Percentiles rank a stretch among this genome's conserved stretches.
phyloP scores from a whole-genome alignment of 2,888 invertebrate genomes.

The Sipha maydis region DNA sequence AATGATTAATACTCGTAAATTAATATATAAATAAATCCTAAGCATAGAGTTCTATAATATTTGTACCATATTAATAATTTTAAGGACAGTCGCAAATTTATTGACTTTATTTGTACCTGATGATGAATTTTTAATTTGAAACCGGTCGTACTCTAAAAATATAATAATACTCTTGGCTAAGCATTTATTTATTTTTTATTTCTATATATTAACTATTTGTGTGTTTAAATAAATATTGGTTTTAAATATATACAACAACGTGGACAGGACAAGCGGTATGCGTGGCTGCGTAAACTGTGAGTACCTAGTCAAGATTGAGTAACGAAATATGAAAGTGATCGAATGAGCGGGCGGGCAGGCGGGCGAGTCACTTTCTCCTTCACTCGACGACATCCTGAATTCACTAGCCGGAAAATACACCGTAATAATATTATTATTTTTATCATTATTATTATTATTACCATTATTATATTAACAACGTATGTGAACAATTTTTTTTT shows the following conservation, averaged over 20 bases:
- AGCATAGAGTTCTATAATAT: too few species aligned
- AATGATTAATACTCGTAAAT: too few species aligned
- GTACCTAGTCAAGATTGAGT: constrained; percentile 28
- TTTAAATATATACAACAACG: background rate
- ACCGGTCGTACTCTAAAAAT: too few species aligned
- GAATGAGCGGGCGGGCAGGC: background rate
- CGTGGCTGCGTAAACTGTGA: background rate
- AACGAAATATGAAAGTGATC: constrained; percentile 53
- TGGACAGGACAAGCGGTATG: background rate
- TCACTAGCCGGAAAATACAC: background rate
- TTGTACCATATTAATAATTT: too few species aligned
- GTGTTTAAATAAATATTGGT: too few species aligned
- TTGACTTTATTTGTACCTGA: too few species aligned
- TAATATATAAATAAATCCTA: too few species aligned
- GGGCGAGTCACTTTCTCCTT: constrained; percentile 46
- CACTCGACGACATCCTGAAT: constrained; percentile 5
- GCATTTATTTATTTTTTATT: too few species aligned
- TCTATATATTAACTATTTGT: too few species aligned
- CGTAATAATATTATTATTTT: background rate
- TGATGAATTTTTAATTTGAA: too few species aligned
- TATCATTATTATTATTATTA: background rate
- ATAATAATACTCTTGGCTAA: too few species aligned
- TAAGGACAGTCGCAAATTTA: too few species aligned
- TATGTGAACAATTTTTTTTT: background rate
- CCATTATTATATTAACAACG: background rate